Conservation (phyloP, 2,113 vertebrate genomes). For the Plectropomus leopardus region DNA sequence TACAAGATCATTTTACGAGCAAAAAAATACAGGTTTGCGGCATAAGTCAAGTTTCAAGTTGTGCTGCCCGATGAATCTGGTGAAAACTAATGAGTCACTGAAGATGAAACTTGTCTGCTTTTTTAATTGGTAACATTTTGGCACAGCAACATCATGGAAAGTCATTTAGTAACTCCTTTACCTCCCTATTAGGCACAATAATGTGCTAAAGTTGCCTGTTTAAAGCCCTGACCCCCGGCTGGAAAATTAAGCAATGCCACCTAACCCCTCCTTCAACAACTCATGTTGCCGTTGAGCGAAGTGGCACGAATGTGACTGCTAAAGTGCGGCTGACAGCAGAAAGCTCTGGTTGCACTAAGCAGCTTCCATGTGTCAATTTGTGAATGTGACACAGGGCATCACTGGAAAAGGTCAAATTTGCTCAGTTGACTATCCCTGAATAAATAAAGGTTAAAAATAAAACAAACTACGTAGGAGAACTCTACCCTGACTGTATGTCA, state of each 20-base stretch:
- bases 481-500: not conserved
- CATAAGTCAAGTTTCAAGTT: no score
- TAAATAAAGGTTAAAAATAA: slow-evolving; percentile 30
- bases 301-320: slow-evolving; percentile 6
- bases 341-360: slow-evolving; percentile 4
- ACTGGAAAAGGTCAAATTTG: slow-evolving; percentile 35
- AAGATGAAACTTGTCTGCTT: no score
- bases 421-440: not conserved
- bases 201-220: not conserved
- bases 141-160: not conserved
- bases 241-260: slow-evolving; percentile 15
- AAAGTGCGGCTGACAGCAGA: not conserved
- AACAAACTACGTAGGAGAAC: not conserved
- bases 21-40: not conserved
- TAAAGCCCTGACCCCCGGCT: not conserved
- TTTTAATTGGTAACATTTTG: not conserved
- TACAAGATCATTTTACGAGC: not conserved
- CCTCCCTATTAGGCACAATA: not conserved
- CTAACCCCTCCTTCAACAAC: not conserved
- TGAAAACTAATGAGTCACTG: not conserved
- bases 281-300: not conserved
- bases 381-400: slow-evolving; percentile 33
- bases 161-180: not conserved
- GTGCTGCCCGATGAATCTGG: not conserved
- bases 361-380: slow-evolving; percentile 26